These are phyloP conservation scores for Mesocricetus auratus DNA, from an alignment of 2,113 vertebrate species.

Conservation along the genomic window DNA sequence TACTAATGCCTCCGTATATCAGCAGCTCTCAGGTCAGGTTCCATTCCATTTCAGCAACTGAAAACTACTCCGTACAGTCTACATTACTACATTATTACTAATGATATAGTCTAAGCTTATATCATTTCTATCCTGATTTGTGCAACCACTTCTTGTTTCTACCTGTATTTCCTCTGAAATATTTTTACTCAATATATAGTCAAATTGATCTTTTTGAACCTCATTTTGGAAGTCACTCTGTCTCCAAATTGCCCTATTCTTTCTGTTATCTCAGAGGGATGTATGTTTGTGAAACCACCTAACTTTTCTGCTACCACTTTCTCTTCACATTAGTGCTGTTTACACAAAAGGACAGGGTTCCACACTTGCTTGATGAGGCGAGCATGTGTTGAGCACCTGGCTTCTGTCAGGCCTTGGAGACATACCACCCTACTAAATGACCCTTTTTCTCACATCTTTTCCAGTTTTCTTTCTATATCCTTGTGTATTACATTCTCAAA, in stretches of 20 bases:
- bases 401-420: background rate
- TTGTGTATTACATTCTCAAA: background rate
- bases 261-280: background rate
- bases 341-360: background rate
- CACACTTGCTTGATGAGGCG: background rate
- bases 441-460: background rate
- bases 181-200: too few relatives aligned
- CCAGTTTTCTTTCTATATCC: background rate
- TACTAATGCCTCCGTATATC: background rate
- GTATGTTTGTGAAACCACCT: background rate
- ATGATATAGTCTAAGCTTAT: background rate
- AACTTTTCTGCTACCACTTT: background rate
- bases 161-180: background rate
- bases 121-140: background rate
- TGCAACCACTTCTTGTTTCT: background rate
- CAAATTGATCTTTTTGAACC: background rate
- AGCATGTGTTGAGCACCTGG: background rate
- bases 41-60: background rate
- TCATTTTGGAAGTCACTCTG: accelerated
- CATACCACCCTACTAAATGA: background rate
- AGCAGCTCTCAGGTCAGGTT: background rate
- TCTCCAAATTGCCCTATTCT: background rate
- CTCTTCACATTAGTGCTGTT: background rate
- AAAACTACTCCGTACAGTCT: background rate
- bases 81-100: too few relatives aligned